These are phyloP conservation scores for Hylaeus volcanicus DNA, from an alignment of 1,140 invertebrate genomes.

Conservation along the genomic window DNA sequence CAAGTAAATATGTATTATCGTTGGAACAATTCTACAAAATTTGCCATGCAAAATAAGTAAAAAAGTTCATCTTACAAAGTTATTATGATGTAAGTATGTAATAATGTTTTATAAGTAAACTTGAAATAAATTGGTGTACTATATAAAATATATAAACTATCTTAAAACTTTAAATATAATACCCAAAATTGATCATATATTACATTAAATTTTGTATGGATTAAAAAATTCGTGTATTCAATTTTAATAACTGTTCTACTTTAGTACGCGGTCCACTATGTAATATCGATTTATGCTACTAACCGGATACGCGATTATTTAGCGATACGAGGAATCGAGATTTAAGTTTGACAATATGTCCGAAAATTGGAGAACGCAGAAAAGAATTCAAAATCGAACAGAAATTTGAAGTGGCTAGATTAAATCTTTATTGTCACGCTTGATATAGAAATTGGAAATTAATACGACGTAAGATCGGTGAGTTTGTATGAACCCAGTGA, in stretches of 20 bases:
- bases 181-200: neutral
- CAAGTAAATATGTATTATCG: neutral
- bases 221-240: neutral
- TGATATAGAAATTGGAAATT: neutral
- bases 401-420: conserved; percentile 12
- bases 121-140: conserved; percentile 38
- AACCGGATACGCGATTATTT: neutral
- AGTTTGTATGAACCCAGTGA: neutral
- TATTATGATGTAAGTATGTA: conserved; percentile 35
- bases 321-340: conserved; percentile 37
- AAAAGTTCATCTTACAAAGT: neutral
- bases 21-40: conserved; percentile 2
- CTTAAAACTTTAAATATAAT: no score
- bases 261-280: no score
- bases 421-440: neutral
- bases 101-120: conserved; percentile 42
- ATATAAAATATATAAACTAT: neutral
- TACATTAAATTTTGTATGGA: neutral
- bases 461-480: neutral
- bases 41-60: neutral
- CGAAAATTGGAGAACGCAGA: conserved; percentile 46
- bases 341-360: conserved; percentile 56
- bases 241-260: neutral
- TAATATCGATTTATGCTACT: conserved; percentile 15
- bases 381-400: conserved; percentile 32